Base-by-base conservation (phyloP, 2,113 vertebrate species). In the Mirza zaza region DNA sequence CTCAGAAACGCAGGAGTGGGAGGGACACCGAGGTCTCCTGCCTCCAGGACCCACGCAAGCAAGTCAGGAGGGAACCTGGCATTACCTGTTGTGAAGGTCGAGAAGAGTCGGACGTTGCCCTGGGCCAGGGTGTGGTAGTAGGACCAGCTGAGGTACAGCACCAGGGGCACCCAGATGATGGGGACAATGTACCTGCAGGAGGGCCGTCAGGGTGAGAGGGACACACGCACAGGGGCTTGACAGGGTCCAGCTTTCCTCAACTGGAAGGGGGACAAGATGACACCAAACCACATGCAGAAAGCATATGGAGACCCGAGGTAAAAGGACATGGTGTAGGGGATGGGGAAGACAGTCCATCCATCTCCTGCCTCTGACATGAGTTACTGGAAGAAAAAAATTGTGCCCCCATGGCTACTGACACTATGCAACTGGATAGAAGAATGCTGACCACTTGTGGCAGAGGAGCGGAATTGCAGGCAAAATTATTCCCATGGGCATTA, bases 131-230 rank as follows among this genome's bases (percentile, higher is more conserved):
- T 98, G 79, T 97, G 98, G 94, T 99, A 99, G 98, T 99, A 98
- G 96, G 98, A 97, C 99, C 99, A 99, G 96, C 98, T 99, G 97
- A 99, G 95, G 98, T 99, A 99, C 81, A 99, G 97, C n/a, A 99
- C 98, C 92, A 99, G 68, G 0, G 99, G 99, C 6, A 99, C 92
- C 99, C 99, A 99, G 34, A 99, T 98, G 25, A 99, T 71, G 55
- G 99, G 99, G 18, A 99, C 99, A 94, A 99, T 98, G 48, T 99
- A 99, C 99, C 99, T 99, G 0, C 0, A 9, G 92, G 65, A 82
- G 3, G 68, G 29, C 17, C 88, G 18, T 42, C 75, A 15, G 79
- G n/a, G 52, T 59, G 32, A 95, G 93, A 91, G n/a, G 90, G 36
- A 79, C 0, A 67, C 2, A 50, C 0, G 5, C 8, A 32, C 9